These are phyloP conservation scores for Folsomia candida DNA, from an alignment of 2,888 invertebrate genomes.

Conservation along the genomic window DNA sequence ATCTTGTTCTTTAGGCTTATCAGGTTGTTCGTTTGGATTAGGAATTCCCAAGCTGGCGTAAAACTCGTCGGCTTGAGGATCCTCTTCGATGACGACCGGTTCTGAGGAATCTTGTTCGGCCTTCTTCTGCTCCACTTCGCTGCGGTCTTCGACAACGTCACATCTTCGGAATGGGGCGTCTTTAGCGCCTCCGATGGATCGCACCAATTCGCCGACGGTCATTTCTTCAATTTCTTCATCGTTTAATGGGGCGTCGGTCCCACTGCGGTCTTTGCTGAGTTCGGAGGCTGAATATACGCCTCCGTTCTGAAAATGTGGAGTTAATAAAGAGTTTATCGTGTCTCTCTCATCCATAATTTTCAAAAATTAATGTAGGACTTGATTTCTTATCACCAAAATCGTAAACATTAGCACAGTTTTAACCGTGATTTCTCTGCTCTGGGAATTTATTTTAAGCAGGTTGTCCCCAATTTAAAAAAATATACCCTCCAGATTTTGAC, in stretches of 20 bases:
- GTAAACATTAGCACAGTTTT: too few relatives aligned
- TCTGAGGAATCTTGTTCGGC: constrained; percentile 22
- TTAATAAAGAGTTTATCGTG: neutral
- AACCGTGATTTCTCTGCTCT: too few relatives aligned
- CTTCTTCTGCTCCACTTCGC: constrained; percentile 4
- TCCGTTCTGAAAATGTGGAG: constrained; percentile 3
- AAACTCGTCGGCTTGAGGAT: constrained; percentile 44
- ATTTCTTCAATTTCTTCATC: constrained; percentile 3
- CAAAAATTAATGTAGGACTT: neutral
- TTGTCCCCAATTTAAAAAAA: too few relatives aligned
- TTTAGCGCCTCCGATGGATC: constrained; percentile 48
- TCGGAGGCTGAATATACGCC: constrained; percentile 7
- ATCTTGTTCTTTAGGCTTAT: constrained; percentile 3
- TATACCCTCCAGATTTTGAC: too few relatives aligned
- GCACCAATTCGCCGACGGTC: constrained; percentile 45
- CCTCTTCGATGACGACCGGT: constrained; percentile 23
- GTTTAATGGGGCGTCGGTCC: neutral
- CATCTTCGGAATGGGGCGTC: constrained; percentile 41
- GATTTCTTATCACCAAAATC: neutral
- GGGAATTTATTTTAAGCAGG: too few relatives aligned
- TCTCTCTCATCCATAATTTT: neutral
- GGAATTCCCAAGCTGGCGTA: constrained; percentile 48
- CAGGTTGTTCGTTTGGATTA: constrained; percentile 1
- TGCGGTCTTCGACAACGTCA: constrained; percentile 42
- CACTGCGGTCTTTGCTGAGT: constrained; percentile 8